Conservation (phyloP, 2,113 vertebrate species). For the Melospiza georgiana region DNA sequence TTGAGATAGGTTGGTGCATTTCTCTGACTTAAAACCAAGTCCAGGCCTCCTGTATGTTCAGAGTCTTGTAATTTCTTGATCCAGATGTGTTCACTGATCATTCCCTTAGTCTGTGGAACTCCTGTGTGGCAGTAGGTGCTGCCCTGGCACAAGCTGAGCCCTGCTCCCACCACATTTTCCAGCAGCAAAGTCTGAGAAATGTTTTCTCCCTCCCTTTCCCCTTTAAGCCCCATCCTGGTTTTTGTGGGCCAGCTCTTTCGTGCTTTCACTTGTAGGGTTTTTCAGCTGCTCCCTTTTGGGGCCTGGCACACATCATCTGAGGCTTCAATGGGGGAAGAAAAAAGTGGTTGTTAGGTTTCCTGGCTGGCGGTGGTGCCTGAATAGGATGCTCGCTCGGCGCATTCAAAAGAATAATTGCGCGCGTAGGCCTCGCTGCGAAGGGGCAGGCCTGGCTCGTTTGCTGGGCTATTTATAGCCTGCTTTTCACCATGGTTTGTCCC, state of each 20-base stretch:
- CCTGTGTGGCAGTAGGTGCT: not conserved
- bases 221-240: not conserved
- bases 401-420: slow-evolving; percentile 54
- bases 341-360: slow-evolving; percentile 30
- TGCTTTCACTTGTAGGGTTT: not conserved
- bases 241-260: not conserved
- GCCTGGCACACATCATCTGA: not conserved
- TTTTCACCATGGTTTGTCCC: slow-evolving; percentile 27
- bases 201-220: not conserved
- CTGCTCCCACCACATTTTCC: not conserved
- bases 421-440: slow-evolving; percentile 8
- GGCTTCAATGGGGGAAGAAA: not conserved
- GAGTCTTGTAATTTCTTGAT: not conserved
- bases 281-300: not conserved
- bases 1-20: not conserved
- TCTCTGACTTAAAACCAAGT: not conserved
- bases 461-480: slow-evolving; percentile 49
- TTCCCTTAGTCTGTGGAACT: not conserved
- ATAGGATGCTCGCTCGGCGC: slow-evolving; percentile 17
- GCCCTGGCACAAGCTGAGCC: not conserved
- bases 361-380: slow-evolving; percentile 1
- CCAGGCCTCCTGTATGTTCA: not conserved
- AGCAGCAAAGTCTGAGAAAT: not conserved
- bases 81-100: not conserved
- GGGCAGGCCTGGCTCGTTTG: slow-evolving; percentile 53